Percentiles rank a stretch among this genome's conserved stretches.
Conservation (phyloP, 2,797 vertebrate species). For the Lateolabrax maculatus region DNA sequence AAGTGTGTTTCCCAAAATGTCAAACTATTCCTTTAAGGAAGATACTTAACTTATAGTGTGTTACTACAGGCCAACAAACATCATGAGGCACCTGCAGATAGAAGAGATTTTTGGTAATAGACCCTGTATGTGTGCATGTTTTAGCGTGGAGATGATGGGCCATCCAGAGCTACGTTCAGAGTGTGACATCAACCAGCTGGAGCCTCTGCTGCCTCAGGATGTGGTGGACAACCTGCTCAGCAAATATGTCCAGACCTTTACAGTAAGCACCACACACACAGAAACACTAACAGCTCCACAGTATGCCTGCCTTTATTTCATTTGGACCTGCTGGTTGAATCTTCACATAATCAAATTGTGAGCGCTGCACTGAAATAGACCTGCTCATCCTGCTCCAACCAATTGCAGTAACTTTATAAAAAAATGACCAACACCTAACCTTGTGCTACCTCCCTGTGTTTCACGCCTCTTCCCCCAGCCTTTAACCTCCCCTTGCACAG, state of each 20-base stretch:
- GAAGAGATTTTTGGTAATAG: neutral
- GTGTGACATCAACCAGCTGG: conserved; percentile 89
- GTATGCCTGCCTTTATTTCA: neutral
- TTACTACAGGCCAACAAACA: neutral
- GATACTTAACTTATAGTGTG: neutral
- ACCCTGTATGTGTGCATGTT: conserved; percentile 12
- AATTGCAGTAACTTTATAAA: neutral
- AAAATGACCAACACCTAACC: neutral
- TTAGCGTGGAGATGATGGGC: conserved; percentile 96
- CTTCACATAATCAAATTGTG: neutral
- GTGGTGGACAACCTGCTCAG: conserved; percentile 92
- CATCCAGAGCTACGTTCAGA: conserved; percentile 91
- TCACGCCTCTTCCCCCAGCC: neutral
- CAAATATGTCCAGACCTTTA: conserved; percentile 95
- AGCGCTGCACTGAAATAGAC: neutral
- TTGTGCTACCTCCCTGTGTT: neutral
- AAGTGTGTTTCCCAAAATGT: neutral
- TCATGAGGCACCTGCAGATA: neutral
- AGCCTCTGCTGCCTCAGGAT: conserved; percentile 88
- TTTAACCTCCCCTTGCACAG: neutral
- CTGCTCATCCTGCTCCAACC: neutral
- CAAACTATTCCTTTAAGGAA: neutral
- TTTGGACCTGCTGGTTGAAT: neutral
- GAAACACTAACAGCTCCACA: neutral
- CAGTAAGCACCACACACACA: conserved; percentile 84